phyloP scores from a whole-genome alignment of 2,888 invertebrate genomes.

The Himalopsyche japonica region DNA sequence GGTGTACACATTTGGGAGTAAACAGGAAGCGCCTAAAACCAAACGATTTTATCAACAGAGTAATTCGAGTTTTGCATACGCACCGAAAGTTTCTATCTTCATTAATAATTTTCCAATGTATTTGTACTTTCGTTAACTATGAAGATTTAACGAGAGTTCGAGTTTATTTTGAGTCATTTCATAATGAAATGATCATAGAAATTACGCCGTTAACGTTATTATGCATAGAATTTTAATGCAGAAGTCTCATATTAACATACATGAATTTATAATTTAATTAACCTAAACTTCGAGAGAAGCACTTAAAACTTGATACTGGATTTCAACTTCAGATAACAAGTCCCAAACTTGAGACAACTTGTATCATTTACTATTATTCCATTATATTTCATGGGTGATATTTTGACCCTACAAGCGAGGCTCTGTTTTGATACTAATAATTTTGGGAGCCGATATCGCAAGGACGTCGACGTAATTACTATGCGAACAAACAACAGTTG shows the following conservation, averaged over 20 bases:
- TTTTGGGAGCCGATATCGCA: slow-evolving; percentile 6
- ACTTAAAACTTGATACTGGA: slow-evolving; percentile 17
- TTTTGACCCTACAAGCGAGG: neutral
- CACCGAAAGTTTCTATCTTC: neutral
- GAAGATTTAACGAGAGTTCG: neutral
- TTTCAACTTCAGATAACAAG: neutral
- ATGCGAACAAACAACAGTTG: neutral
- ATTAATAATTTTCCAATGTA: neutral
- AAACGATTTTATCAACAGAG: no score
- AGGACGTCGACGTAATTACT: slow-evolving; percentile 2
- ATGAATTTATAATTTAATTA: slow-evolving; percentile 20
- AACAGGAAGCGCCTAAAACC: no score
- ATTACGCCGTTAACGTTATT: neutral
- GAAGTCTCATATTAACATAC: neutral
- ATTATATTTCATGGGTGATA: slow-evolving; percentile 1
- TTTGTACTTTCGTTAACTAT: neutral
- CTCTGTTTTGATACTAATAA: neutral
- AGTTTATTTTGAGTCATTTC: neutral
- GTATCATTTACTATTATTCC: slow-evolving; percentile 13
- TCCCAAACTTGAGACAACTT: slow-evolving; percentile 14
- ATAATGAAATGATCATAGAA: neutral
- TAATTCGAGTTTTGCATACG: neutral
- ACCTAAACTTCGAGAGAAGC: slow-evolving; percentile 4
- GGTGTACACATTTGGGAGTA: no score
- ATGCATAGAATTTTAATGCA: neutral